Base-by-base conservation (phyloP, 1,140 invertebrate genomes). In the Diachasmimorpha longicaudata region DNA sequence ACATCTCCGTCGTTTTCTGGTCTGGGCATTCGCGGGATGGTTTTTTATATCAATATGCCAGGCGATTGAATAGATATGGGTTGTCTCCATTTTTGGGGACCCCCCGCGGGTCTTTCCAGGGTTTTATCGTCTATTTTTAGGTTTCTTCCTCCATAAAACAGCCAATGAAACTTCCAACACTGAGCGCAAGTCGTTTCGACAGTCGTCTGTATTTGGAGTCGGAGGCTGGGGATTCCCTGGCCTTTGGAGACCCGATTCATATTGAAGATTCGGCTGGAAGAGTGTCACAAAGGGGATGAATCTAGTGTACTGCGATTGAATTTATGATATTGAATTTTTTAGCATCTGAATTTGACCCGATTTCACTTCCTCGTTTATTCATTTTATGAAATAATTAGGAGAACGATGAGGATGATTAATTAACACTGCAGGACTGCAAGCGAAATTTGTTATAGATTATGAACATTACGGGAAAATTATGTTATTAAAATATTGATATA, bases 11-110 rank as follows among this genome's bases (percentile, higher is more conserved):
- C 73, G 46, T 70, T 70, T 70, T 75, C 71, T 76, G 66, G 48
- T 79, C 74, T 55, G 69, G 74, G 58, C 67, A 78, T 37, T 76
- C n/a, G 70, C 72, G 76, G 78, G n/a, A 79, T 81, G 76, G 75
- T 80, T 82, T 82, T 84, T 81, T 83, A 81, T 80, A 80, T 86
- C 85, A 83, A 85, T 85, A 84, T 82, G 81, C 77, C 81, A 72
- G 70, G 73, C 78, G 79, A 78, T 76, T 78, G 70, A 74, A 70
- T 75, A 77, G 78, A 79, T 79, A 79, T 77, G 73, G 78, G 75
- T n/a, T 58, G 48, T 72, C 44, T 72, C 48, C 70, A 66, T 72
- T 74, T 78, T 81, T 77, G 68, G 76, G 70, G 76, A 80, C 78
- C 80, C 81, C 78, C 78, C 79, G 66, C 74, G 19, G 78, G 68